Conservation (phyloP, 37 sponge, comb jelly and placozoan genomes). For the Diacarnus erythraeanus region DNA sequence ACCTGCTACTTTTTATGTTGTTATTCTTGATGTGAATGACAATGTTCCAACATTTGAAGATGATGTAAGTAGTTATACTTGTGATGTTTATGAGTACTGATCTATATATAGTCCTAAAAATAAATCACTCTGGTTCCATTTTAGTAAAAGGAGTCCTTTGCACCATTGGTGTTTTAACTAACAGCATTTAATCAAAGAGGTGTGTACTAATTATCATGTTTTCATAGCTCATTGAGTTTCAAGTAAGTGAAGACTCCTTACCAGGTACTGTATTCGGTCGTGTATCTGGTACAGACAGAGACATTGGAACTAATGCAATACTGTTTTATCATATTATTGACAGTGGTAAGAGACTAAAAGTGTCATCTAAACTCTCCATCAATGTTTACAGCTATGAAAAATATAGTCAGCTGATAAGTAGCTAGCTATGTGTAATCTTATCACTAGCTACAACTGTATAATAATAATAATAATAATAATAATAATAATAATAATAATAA, state of each 20-base stretch:
- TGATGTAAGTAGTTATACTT: slow-evolving; percentile 1
- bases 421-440: no score
- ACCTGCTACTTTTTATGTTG: slow-evolving; percentile 6
- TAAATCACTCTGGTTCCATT: no score
- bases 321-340: slow-evolving; percentile 19
- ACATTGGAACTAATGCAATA: slow-evolving; percentile 44
- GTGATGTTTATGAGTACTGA: no score
- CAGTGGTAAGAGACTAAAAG: not conserved
- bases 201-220: not conserved
- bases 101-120: no score
- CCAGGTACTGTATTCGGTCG: not conserved
- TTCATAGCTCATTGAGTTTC: slow-evolving; percentile 5
- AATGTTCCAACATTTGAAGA: slow-evolving; percentile 20
- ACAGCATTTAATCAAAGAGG: no score
- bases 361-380: not conserved
- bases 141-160: no score
- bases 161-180: no score
- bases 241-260: not conserved
- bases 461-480: no score
- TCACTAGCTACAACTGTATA: no score
- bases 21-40: slow-evolving; percentile 52
- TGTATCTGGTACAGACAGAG: slow-evolving; percentile 15
- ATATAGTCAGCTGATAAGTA: not conserved
- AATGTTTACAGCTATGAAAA: not conserved
- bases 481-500: no score